phyloP scores from a whole-genome alignment of 1,140 invertebrate species.

The Drosophila sulfurigaster region DNA sequence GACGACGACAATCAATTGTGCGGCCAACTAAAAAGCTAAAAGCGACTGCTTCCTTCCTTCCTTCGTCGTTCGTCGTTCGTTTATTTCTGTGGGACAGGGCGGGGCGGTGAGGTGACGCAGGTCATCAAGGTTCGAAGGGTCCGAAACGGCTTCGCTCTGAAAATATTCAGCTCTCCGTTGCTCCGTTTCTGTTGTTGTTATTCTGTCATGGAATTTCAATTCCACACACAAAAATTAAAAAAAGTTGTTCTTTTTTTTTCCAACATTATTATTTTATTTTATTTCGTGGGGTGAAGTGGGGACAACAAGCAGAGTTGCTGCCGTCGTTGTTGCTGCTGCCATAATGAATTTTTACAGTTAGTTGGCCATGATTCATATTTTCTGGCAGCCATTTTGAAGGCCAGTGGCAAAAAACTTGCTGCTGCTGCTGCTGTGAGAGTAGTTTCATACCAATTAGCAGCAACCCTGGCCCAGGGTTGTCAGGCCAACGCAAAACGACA shows the following conservation, averaged over 20 bases:
- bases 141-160: constrained; percentile 7
- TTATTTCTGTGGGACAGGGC: too few relatives aligned
- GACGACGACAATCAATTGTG: constrained; percentile 60
- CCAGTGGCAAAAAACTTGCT: constrained; percentile 51
- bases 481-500: constrained; percentile 10
- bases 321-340: constrained; percentile 6
- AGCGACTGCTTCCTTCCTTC: constrained; percentile 45
- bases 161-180: constrained; percentile 14
- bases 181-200: background rate
- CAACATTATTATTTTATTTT: constrained; percentile 1
- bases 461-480: constrained; percentile 18
- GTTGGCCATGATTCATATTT: constrained; percentile 55
- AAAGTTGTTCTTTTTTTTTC: background rate
- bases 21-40: constrained; percentile 58
- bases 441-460: constrained; percentile 50
- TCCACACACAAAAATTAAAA: constrained; percentile 36
- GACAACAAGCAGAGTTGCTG: constrained; percentile 13
- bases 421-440: constrained; percentile 18
- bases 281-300: background rate
- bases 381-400: constrained; percentile 43
- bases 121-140: constrained; percentile 16
- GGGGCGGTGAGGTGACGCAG: background rate
- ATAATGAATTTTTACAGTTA: constrained; percentile 79
- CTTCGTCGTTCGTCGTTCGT: background rate
- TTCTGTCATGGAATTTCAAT: constrained; percentile 66